A percentile compares a stretch with the other conserved stretches of the same genome.
Evolutionary conservation across 1,140 invertebrate genomes (phyloP).

Genomic region (Druon quercuslanigerum): DNA sequence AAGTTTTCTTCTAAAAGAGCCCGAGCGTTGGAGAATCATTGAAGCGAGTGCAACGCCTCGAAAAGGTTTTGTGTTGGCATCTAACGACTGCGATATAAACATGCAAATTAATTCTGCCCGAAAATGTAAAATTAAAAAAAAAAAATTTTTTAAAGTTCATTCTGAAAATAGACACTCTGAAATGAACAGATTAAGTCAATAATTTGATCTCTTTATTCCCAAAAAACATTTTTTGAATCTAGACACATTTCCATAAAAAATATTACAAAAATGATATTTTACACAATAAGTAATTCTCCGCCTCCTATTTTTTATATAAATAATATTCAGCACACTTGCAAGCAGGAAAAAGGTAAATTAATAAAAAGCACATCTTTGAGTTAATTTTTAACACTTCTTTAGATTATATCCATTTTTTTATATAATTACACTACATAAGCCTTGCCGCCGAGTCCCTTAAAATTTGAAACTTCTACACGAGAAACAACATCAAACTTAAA

Average conservation of each 20-base stretch:
- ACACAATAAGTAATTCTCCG: no score
- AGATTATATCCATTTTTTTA: neutral
- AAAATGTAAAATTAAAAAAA: conserved; percentile 11
- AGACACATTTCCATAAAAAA: no score
- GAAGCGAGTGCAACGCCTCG: conserved; percentile 26
- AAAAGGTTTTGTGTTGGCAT: conserved; percentile 16
- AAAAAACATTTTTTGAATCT: no score
- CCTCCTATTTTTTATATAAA: no score
- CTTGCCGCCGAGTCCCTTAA: neutral
- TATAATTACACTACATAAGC: neutral
- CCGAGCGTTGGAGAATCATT: conserved; percentile 15
- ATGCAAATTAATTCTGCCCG: neutral
- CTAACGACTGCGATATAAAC: conserved; percentile 9
- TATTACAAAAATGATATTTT: no score
- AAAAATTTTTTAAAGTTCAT: no score
- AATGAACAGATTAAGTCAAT: no score
- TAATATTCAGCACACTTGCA: no score
- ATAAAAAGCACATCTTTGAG: no score
- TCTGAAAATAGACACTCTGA: neutral
- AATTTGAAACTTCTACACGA: neutral
- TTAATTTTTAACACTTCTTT: no score
- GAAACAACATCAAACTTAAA: conserved; percentile 16
- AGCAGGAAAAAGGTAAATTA: no score
- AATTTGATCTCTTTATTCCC: no score
- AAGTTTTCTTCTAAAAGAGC: conserved; percentile 28